Evolutionary conservation across 2,113 vertebrate genomes (phyloP).

Genomic region (Notechis scutatus): DNA sequence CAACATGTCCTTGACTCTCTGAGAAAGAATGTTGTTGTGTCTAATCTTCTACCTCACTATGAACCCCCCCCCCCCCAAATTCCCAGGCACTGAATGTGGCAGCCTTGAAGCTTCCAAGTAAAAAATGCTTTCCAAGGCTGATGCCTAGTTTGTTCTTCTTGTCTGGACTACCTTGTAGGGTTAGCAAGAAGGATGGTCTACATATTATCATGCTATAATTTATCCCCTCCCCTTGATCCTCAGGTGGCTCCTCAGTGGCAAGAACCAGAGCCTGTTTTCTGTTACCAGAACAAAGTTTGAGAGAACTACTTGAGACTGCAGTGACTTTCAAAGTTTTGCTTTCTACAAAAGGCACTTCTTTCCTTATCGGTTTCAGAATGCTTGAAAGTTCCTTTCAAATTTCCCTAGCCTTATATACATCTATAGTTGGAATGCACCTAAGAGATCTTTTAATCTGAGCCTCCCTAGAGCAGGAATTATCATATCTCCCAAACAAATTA

Average conservation of each 20-base stretch:
- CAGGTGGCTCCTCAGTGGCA: neutral
- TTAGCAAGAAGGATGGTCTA: neutral
- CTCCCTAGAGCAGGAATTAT: neutral
- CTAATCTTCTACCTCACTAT: no score
- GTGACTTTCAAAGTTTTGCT: neutral
- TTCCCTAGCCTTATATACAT: neutral
- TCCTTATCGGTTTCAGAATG: neutral
- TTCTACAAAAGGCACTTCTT: neutral
- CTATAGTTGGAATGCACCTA: neutral
- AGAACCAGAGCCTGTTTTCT: neutral
- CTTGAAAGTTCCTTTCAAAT: neutral
- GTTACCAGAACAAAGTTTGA: neutral
- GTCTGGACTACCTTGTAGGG: neutral
- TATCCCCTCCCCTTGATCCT: neutral
- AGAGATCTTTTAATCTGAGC: neutral
- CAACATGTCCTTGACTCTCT: no score
- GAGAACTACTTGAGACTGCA: neutral
- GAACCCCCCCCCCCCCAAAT: no score
- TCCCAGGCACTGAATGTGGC: no score
- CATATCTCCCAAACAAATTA: neutral
- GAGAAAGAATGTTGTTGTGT: no score
- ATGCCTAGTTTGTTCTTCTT: neutral
- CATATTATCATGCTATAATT: neutral
- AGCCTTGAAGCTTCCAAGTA: no score
- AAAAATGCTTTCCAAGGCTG: no score